Evolutionary conservation across 2,113 vertebrate genomes (phyloP).

Genomic region (Numenius arquata): DNA sequence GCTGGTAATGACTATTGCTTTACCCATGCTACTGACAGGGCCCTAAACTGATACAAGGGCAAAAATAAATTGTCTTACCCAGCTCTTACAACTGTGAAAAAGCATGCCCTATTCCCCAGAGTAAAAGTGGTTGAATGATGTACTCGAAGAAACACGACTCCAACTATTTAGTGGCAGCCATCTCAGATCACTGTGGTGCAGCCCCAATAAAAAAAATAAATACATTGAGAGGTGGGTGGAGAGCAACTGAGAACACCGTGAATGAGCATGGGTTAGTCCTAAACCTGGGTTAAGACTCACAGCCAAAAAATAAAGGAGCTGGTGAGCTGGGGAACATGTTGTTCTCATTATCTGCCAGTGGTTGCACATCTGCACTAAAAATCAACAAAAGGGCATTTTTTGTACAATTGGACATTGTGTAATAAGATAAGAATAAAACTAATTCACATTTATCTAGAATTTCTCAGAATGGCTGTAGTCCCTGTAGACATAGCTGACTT

Average conservation of each 20-base stretch:
- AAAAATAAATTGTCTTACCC: not conserved
- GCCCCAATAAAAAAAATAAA: not conserved
- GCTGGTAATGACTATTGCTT: not conserved
- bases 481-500: slow-evolving; percentile 48
- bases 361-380: slow-evolving; percentile 42
- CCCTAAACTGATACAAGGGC: not conserved
- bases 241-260: not conserved
- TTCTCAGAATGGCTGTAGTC: slow-evolving; percentile 38
- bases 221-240: not conserved
- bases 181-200: not conserved
- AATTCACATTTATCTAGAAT: slow-evolving; percentile 57
- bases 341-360: slow-evolving; percentile 31
- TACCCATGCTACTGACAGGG: not conserved
- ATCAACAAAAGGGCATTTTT: slow-evolving; percentile 48
- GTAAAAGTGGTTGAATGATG: not conserved
- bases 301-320: slow-evolving; percentile 20
- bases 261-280: not conserved
- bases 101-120: not conserved
- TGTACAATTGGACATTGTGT: slow-evolving; percentile 43
- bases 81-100: not conserved
- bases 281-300: not conserved
- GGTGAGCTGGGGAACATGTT: slow-evolving; percentile 6
- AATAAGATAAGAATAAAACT: slow-evolving; percentile 52
- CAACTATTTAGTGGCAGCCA: not conserved
- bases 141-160: not conserved